A percentile compares a stretch with the other conserved stretches of the same genome.
These are phyloP conservation scores for Zoanthus gigantus DNA, from an alignment of 92 coral and sea anemone genomes.

Conservation along the genomic window DNA sequence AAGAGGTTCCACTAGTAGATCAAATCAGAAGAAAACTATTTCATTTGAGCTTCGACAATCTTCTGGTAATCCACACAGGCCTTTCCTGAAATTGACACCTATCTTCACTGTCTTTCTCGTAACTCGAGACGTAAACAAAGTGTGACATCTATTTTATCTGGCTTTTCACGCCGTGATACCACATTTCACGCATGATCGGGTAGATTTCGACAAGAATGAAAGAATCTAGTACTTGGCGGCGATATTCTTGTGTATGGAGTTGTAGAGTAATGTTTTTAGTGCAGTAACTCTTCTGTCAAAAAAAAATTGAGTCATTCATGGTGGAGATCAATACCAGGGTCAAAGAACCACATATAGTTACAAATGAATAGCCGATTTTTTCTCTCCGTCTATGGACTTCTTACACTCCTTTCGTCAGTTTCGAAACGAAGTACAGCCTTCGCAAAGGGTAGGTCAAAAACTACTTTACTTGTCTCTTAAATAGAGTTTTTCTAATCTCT, in stretches of 20 bases:
- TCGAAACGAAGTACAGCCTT: background rate
- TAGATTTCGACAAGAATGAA: background rate
- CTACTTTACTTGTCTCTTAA: background rate
- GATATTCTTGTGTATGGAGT: background rate
- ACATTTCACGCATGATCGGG: slow-evolving; percentile 30
- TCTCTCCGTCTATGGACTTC: slow-evolving; percentile 10
- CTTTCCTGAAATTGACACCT: slow-evolving; percentile 38
- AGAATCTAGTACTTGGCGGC: background rate
- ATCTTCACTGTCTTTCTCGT: background rate
- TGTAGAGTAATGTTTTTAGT: background rate
- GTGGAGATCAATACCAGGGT: background rate
- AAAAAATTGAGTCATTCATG: background rate
- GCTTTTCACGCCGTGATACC: slow-evolving; percentile 15
- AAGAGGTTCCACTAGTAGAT: background rate
- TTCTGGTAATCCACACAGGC: background rate
- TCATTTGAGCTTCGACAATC: background rate
- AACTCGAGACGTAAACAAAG: slow-evolving; percentile 29
- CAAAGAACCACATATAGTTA: background rate
- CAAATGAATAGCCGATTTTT: background rate
- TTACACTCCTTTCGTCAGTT: background rate
- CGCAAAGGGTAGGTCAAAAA: slow-evolving; percentile 17
- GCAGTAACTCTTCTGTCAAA: background rate
- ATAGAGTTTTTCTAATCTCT: background rate
- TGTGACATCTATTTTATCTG: slow-evolving; percentile 22
- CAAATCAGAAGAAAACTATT: background rate